Base-by-base conservation (phyloP, 2,797 vertebrate species). In the Enteromius argenteus region DNA sequence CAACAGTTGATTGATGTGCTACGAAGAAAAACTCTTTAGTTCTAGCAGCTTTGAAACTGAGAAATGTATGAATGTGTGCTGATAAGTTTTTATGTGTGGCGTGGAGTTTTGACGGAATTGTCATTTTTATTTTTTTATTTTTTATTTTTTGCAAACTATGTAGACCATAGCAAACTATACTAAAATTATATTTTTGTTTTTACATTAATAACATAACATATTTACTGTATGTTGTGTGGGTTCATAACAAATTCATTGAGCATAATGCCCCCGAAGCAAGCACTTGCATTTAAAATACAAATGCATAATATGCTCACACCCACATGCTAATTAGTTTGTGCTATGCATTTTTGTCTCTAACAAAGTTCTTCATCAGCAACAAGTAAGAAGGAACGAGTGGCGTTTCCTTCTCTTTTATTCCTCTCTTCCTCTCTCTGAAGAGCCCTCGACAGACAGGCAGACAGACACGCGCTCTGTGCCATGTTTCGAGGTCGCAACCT, bases 221-320 rank as follows among this genome's bases (percentile, higher is more conserved):
- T 51, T n/a, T 80, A 11, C 44, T 51, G 17, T 80, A 69, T 19
- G 7, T 37, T 30, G 15, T 80, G 17, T 56, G 3, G 5, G 49
- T 80, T 80, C 9, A 30, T 21, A 30, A 32, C 51, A 71, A 69
- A 71, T 71, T 15, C 11, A 71, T 35, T 44, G 7, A 23, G 19
- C 73, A 62, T 35, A 35, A 85, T 89, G 89, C 89, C 89, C 15
- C 23, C 14, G 44, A 53, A 58, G 35, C 35, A 76, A 23, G 89
- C 92, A 89, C 92, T 93, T 91, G 90, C 91, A 90, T 91, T 83
- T 88, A 87, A 90, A 92, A 94, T 93, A 93, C 93, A 30, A 2
- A 27, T 53, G 81, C 56, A 81, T 32, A 58, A 72, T 71, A 72
- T 35, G 9, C 27, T 35, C 21, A 56, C 51, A 46, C 68, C 21